Base-by-base conservation (phyloP, 2,888 invertebrate genomes). In the Pseudococcus viburni region DNA sequence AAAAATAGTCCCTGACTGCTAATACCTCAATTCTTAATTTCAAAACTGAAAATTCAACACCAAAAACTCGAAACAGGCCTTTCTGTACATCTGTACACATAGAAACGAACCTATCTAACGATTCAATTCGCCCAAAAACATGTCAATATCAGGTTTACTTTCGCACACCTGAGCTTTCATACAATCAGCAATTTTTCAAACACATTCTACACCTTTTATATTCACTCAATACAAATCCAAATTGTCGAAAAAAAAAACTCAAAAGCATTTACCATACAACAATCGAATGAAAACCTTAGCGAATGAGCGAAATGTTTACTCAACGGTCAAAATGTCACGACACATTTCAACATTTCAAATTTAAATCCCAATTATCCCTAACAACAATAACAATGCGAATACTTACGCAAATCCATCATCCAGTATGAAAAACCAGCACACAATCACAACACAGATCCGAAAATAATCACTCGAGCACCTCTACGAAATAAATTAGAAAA, bases 391-490 rank as follows among this genome's bases (percentile, higher is more conserved):
- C n/a, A n/a, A 33, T 77, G 17, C 19, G 12, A 83, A 46, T 46
- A 83, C 80, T 83, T 83, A 83, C 80, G 80, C 80, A 83, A 83
- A 83, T 46, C 22, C 80, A 83, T 46, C 46, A 46, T 17, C 19
- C 80, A 19, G 17, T 19, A 19, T 19, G 15, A 9, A n/a, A 83
- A 83, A 0, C n/a, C 80, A 39, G 33, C 19, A 83, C 80, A 83
- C 80, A 64, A 64, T 0, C 64, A 83, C 42, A 83, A 83, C 80
- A 83, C 80, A 42, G 12, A 83, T 42, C 42, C 42, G 22, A 83
- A 83, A 83, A 83, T 33, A n/a, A 83, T 33, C 42, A 83, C 42
- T 46, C 80, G 19, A 42, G 17, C 19, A 33, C 77, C 22, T 64
- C 17, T 5, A 0, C 33, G 11, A 73, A 26, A 26, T 26, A 26